These are phyloP conservation scores for Sminthurides bifidus DNA, from an alignment of 1,140 invertebrate genomes.

Conservation along the genomic window DNA sequence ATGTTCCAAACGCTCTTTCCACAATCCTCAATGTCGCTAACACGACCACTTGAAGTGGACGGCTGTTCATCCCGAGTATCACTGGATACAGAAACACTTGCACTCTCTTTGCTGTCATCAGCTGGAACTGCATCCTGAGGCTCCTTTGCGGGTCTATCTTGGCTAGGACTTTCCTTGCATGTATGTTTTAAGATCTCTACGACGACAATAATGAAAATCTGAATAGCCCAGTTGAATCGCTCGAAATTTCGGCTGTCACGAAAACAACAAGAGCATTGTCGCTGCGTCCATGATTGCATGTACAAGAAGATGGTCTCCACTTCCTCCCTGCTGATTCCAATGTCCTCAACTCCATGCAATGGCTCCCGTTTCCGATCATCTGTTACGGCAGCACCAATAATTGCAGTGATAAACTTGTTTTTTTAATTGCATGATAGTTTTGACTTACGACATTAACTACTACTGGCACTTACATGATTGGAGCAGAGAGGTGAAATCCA, in stretches of 20 bases:
- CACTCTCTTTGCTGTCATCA: slow-evolving; percentile 33
- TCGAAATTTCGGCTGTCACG: slow-evolving; percentile 81
- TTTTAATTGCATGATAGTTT: too few relatives aligned
- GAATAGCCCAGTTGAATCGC: slow-evolving; percentile 69
- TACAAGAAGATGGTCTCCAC: slow-evolving; percentile 53
- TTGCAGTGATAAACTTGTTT: background rate
- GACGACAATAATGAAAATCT: slow-evolving; percentile 53
- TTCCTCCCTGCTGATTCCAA: slow-evolving; percentile 41
- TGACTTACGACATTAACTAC: too few relatives aligned
- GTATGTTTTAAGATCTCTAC: slow-evolving; percentile 28
- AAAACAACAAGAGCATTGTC: slow-evolving; percentile 86
- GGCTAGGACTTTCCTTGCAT: too few relatives aligned
- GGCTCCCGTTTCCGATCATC: slow-evolving; percentile 27
- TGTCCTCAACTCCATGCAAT: slow-evolving; percentile 11
- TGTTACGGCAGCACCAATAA: background rate
- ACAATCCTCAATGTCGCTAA: slow-evolving; percentile 20
- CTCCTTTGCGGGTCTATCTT: too few relatives aligned
- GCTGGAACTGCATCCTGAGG: background rate
- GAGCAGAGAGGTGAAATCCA: slow-evolving; percentile 31
- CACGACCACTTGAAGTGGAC: background rate
- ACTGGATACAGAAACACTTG: slow-evolving; percentile 27
- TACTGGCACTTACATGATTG: slow-evolving; percentile 29
- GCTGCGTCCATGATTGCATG: slow-evolving; percentile 57
- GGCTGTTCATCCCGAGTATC: slow-evolving; percentile 22
- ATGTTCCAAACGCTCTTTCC: slow-evolving; percentile 46